These are phyloP conservation scores for Stenopsyche tienmushanensis DNA, from an alignment of 1,140 invertebrate species.

Conservation along the genomic window DNA sequence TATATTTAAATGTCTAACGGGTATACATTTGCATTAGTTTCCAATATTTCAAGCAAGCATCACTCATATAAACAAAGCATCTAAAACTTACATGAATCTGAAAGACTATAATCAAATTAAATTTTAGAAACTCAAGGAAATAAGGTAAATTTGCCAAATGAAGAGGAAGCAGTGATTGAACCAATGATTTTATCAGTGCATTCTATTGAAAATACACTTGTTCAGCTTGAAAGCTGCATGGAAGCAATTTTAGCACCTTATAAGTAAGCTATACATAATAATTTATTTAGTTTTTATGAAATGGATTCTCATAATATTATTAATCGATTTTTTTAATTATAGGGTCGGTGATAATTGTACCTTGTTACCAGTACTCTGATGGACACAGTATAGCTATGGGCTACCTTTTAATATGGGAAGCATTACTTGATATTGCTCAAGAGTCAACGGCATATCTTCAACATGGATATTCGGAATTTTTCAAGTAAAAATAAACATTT, in stretches of 20 bases:
- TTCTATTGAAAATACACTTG: conserved; percentile 44
- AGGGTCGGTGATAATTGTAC: conserved; percentile 61
- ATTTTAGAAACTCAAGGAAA: conserved; percentile 11
- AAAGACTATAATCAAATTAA: not conserved
- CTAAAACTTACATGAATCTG: not conserved
- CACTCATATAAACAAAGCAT: no score
- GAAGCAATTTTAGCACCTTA: conserved; percentile 58
- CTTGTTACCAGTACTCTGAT: conserved; percentile 62
- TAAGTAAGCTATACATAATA: conserved; percentile 50
- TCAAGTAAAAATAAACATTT: conserved; percentile 58
- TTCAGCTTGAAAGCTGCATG: conserved; percentile 54
- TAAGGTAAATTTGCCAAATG: not conserved
- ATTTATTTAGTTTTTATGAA: not conserved
- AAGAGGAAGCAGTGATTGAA: not conserved
- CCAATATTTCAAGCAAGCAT: no score
- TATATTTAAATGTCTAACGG: no score
- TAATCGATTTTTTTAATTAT: conserved; percentile 34
- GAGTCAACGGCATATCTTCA: conserved; percentile 66
- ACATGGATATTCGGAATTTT: conserved; percentile 68
- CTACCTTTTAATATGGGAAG: conserved; percentile 75
- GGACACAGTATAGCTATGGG: conserved; percentile 62
- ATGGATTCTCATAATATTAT: not conserved
- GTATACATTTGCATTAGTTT: no score
- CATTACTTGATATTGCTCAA: conserved; percentile 69
- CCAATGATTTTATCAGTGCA: conserved; percentile 44